phyloP scores from a whole-genome alignment of 2,113 vertebrate species.

The Triplophysa tibetana region DNA sequence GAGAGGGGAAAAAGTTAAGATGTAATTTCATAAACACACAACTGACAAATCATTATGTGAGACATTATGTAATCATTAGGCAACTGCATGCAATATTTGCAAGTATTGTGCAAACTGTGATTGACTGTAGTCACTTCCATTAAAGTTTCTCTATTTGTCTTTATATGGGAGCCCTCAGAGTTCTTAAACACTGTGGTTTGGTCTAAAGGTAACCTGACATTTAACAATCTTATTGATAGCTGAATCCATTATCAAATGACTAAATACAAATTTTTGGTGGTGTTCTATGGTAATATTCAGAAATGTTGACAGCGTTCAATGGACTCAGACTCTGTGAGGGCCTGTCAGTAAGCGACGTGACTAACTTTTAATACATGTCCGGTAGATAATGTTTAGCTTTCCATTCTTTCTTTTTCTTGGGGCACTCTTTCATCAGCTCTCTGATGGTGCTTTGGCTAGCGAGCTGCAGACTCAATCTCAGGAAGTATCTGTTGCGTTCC shows the following conservation, averaged over 20 bases:
- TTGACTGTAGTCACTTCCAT: not conserved
- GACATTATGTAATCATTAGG: not conserved
- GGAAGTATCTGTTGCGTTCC: constrained; percentile 17
- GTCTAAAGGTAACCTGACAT: no score
- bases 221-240: no score
- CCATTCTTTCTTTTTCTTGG: constrained; percentile 33
- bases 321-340: not conserved
- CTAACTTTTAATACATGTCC: not conserved
- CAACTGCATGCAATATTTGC: not conserved
- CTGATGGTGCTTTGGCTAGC: constrained; percentile 24
- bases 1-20: not conserved
- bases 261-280: not conserved
- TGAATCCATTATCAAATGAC: no score
- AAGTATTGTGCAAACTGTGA: not conserved
- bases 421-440: constrained; percentile 27
- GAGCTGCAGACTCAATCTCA: constrained; percentile 16
- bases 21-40: not conserved
- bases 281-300: not conserved
- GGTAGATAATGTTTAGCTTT: not conserved
- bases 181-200: no score
- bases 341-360: not conserved
- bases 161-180: no score
- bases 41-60: not conserved
- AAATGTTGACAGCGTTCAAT: not conserved
- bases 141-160: no score